Evolutionary conservation across 1,140 invertebrate genomes (phyloP).

Genomic region (Bombus turneri): DNA sequence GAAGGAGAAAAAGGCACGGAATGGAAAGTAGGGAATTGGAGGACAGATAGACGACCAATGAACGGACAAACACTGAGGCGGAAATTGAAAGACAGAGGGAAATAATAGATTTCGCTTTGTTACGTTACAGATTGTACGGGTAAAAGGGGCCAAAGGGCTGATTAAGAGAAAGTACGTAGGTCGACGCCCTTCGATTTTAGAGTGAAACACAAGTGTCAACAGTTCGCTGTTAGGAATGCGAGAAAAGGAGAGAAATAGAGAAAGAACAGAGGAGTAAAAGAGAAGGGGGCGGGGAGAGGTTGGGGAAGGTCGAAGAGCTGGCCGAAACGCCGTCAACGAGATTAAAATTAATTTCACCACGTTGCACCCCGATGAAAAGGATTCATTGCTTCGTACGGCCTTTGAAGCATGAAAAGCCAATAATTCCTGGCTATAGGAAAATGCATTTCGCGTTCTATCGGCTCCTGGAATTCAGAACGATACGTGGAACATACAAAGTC

Average conservation of each 20-base stretch:
- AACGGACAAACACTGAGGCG: conserved; percentile 28
- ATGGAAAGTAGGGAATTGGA: background rate
- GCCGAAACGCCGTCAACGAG: conserved; percentile 20
- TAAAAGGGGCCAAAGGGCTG: background rate
- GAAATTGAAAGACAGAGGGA: conserved; percentile 31
- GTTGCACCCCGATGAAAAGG: conserved; percentile 3
- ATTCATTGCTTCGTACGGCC: conserved; percentile 16
- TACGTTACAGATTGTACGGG: background rate
- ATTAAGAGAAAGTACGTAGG: conserved; percentile 10
- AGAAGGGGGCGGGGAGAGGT: background rate
- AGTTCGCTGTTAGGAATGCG: background rate
- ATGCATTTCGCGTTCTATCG: conserved; percentile 6
- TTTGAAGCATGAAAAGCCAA: conserved; percentile 29
- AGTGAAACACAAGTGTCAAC: background rate
- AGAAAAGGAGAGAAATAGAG: background rate
- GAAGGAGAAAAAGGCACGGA: background rate
- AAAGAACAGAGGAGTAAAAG: background rate
- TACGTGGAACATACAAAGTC: background rate
- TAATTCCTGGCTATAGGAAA: conserved; percentile 13
- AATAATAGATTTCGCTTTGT: conserved; percentile 40
- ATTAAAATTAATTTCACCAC: conserved; percentile 37
- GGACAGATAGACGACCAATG: conserved; percentile 15
- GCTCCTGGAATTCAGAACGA: conserved; percentile 1
- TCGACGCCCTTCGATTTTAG: background rate
- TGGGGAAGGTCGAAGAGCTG: background rate